Evolutionary conservation across 2,888 invertebrate genomes (phyloP), one percentile per base, ranked within the genome.

Genomic region (Belgica antarctica): DNA sequence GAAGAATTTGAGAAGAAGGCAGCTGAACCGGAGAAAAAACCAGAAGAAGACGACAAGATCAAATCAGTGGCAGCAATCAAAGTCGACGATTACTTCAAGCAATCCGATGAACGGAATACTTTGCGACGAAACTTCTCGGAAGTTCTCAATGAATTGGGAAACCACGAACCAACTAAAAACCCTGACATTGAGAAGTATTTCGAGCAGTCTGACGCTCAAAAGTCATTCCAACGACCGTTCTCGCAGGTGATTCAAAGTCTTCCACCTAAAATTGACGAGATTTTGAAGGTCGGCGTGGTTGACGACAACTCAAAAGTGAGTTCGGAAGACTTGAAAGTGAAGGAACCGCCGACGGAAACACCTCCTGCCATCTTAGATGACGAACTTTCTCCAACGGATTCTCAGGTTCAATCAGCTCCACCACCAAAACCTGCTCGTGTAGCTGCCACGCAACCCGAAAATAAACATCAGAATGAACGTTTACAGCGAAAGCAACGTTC

Each of bases 1-100:
- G 4, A 41, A 3, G 10, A 41, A 41, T 5, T 41, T 41, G 41
- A 41, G 3, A 41, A 41, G 34, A 34, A 34, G n/a, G n/a, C n/a
- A n/a, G n/a, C n/a, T n/a, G n/a, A n/a, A n/a, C n/a, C n/a, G n/a
- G n/a, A n/a, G n/a, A n/a, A n/a, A n/a, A n/a, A n/a, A n/a, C n/a
- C n/a, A 10, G 36, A 34, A 10, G 36, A 34, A 17, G 47, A 47
- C n/a, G 17, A 47, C 47, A 5, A n/a, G 17, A 10, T 47, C 1
- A 62, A 62, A 62, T 61, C 61, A 28, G 28, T 31, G 25, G 36
- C 24, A 63, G 7, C 27, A 10, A n/a, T n/a, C n/a, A n/a, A n/a
- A n/a, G 36, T 41, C 36, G 31, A 70, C 15, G 41, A 70, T 34
- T 70, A 70, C 36, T 70, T 70, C 15, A 47, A 70, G 19, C 28